A percentile compares a stretch with the other conserved stretches of the same genome.
phyloP scores from a whole-genome alignment of 1,140 invertebrate species.

The Eurytemora carolleeae region DNA sequence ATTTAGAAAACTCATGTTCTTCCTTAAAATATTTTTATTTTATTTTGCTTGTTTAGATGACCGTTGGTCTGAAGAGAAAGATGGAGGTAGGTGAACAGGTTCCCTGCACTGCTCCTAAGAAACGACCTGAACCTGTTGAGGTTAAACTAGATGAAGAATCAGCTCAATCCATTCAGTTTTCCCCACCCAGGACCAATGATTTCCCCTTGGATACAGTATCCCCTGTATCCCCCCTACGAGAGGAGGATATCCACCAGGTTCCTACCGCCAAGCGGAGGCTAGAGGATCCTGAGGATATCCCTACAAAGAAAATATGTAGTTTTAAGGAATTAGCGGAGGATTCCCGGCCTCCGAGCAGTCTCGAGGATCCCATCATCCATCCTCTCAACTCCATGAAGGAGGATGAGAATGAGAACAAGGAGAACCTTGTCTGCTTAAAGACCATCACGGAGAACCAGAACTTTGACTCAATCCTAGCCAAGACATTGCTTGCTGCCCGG shows the following conservation, averaged over 20 bases:
- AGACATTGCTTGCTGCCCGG: neutral
- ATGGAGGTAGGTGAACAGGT: neutral
- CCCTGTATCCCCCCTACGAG: neutral
- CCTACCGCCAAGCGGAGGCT: neutral
- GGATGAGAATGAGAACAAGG: conserved; percentile 10
- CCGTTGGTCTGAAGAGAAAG: neutral
- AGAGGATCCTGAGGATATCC: neutral
- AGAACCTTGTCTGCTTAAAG: neutral
- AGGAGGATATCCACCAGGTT: neutral
- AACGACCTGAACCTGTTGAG: neutral
- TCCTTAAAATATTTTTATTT: neutral
- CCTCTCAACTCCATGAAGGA: neutral
- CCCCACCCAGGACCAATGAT: no score
- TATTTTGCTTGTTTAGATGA: neutral
- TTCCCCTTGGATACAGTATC: neutral
- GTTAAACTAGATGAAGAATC: neutral
- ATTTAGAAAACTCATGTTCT: no score
- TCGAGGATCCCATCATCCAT: neutral
- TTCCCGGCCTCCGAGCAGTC: neutral
- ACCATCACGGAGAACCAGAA: conserved; percentile 1
- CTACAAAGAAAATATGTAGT: neutral
- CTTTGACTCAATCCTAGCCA: neutral
- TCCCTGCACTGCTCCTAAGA: neutral
- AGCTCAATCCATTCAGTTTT: no score
- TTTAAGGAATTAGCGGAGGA: neutral